Percentiles rank a stretch among this genome's conserved stretches.
Conservation (phyloP, 2,888 invertebrate genomes). For the Drosophila nigricruria region DNA sequence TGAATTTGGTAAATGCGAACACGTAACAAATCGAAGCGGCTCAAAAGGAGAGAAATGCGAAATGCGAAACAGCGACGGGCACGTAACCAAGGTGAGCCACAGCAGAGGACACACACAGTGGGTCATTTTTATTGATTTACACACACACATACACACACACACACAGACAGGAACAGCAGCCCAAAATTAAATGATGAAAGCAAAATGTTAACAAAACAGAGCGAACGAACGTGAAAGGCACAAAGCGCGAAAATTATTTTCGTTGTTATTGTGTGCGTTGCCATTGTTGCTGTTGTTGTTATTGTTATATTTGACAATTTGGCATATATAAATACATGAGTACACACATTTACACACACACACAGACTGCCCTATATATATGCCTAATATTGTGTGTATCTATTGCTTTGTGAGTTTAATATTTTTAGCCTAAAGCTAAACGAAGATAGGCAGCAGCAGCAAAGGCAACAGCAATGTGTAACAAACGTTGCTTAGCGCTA, state of each 20-base stretch:
- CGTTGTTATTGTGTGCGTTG: slow-evolving; percentile 45
- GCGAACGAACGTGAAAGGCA: slow-evolving; percentile 48
- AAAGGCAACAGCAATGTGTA: slow-evolving; percentile 16
- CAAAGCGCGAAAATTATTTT: slow-evolving; percentile 75
- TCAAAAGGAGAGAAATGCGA: slow-evolving; percentile 2
- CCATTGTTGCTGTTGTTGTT: slow-evolving; percentile 27
- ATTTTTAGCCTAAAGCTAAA: slow-evolving; percentile 78
- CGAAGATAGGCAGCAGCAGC: slow-evolving; percentile 51
- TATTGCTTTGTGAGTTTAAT: slow-evolving; percentile 68
- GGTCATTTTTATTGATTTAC: slow-evolving; percentile 63
- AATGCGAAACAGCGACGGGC: slow-evolving; percentile 24
- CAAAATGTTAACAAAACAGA: slow-evolving; percentile 48
- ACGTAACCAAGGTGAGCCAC: slow-evolving; percentile 30
- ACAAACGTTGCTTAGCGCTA: slow-evolving; percentile 60
- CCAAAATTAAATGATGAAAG: slow-evolving; percentile 74
- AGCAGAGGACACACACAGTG: slow-evolving; percentile 1
- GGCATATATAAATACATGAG: slow-evolving; percentile 40
- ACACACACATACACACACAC: slow-evolving; percentile 14
- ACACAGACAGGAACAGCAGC: slow-evolving; percentile 28
- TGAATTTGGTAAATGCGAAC: slow-evolving; percentile 60
- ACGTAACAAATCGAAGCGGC: slow-evolving; percentile 44
- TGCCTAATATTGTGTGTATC: slow-evolving; percentile 49
- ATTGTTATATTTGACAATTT: slow-evolving; percentile 65
- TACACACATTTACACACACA: slow-evolving; percentile 12
- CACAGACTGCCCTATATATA: neutral